Conservation (phyloP, 2,113 vertebrate species). For the Protomyctophum bolini region DNA sequence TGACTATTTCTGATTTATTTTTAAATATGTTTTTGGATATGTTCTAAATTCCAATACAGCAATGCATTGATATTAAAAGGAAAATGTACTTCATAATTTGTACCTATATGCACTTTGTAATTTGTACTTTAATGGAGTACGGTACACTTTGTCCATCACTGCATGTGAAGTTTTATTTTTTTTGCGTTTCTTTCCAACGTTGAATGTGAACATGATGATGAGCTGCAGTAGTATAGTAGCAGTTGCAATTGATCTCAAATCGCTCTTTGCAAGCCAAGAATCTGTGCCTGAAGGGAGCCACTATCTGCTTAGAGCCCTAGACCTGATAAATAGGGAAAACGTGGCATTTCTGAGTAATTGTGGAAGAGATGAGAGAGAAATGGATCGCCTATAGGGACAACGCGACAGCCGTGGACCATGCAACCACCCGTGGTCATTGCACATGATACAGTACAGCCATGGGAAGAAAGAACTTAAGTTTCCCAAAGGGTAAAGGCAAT, state of each 20-base stretch:
- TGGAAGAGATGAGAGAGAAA: background rate
- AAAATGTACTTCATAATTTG: too few relatives aligned
- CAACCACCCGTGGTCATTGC: background rate
- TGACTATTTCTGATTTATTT: too few relatives aligned
- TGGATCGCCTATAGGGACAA: background rate
- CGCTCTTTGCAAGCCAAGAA: background rate
- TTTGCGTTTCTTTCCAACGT: background rate
- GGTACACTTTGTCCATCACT: background rate
- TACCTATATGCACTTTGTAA: background rate
- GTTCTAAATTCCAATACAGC: too few relatives aligned
- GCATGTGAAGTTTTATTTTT: background rate
- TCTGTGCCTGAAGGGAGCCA: constrained; percentile 11
- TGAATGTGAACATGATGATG: background rate
- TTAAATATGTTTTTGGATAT: too few relatives aligned
- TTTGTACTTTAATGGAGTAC: background rate
- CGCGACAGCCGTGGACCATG: background rate
- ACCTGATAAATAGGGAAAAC: constrained; percentile 35
- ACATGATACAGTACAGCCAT: background rate
- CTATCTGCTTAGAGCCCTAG: constrained; percentile 31
- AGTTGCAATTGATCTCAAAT: too few relatives aligned
- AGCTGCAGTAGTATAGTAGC: too few relatives aligned
- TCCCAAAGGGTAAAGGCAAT: constrained; percentile 29
- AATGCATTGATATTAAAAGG: too few relatives aligned
- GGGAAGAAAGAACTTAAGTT: constrained; percentile 2
- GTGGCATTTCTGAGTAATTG: constrained; percentile 26